phyloP scores from a whole-genome alignment of 1,140 invertebrate species.

The Scaptomyza hsui region DNA sequence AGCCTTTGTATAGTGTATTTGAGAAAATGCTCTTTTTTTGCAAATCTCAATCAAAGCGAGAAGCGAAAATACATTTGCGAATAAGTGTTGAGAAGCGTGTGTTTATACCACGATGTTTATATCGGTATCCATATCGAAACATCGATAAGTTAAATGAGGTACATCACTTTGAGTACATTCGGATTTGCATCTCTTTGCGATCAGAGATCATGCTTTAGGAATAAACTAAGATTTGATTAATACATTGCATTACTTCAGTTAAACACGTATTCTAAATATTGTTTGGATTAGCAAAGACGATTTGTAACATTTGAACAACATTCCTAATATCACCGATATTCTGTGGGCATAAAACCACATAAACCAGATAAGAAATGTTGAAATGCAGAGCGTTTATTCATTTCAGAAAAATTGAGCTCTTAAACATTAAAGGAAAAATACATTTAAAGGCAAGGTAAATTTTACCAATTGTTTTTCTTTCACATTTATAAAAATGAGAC shows the following conservation, averaged over 20 bases:
- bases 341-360: not conserved
- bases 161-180: not conserved
- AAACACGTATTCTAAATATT: not conserved
- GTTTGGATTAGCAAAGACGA: not conserved
- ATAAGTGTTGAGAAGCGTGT: slow-evolving; percentile 25
- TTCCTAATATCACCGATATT: not conserved
- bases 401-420: too few relatives aligned
- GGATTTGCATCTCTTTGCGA: not conserved
- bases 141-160: not conserved
- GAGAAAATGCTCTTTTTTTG: not conserved
- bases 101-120: not conserved
- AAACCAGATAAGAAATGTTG: not conserved
- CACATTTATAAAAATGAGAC: not conserved
- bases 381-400: too few relatives aligned
- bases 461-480: too few relatives aligned
- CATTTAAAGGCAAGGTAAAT: too few relatives aligned
- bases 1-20: not conserved
- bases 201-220: not conserved
- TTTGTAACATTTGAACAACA: not conserved
- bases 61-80: slow-evolving; percentile 36
- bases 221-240: too few relatives aligned
- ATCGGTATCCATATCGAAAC: not conserved
- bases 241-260: too few relatives aligned
- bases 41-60: slow-evolving; percentile 19
- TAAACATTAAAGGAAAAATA: too few relatives aligned